Percentiles rank a stretch among this genome's conserved stretches.
These are phyloP conservation scores for Leptinotarsa haldemani DNA, from an alignment of 2,888 invertebrate genomes.

Conservation along the genomic window DNA sequence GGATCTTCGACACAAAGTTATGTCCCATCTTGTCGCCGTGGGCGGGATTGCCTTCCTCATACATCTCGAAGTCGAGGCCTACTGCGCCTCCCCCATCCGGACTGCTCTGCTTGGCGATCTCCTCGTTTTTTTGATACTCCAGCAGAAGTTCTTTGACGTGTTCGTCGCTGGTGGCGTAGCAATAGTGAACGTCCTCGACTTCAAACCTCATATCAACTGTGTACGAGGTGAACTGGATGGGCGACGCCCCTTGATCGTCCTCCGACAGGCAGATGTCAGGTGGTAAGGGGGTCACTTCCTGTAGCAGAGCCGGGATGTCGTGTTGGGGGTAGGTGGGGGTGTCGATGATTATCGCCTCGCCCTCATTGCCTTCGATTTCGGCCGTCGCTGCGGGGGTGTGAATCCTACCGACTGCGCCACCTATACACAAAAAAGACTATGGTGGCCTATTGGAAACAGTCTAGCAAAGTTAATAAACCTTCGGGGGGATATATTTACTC, in stretches of 20 bases:
- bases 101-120: slow-evolving; percentile 48
- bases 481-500: too few relatives aligned
- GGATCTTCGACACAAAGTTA: slow-evolving; percentile 79
- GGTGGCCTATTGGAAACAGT: too few relatives aligned
- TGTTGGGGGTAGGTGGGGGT: slow-evolving; percentile 78
- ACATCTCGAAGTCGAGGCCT: slow-evolving; percentile 72
- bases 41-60: slow-evolving; percentile 82
- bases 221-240: slow-evolving; percentile 61
- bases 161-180: slow-evolving; percentile 50
- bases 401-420: slow-evolving; percentile 71
- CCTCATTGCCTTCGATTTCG: slow-evolving; percentile 86
- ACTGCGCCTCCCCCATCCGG: slow-evolving; percentile 49
- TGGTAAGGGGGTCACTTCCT: slow-evolving; percentile 72
- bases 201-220: slow-evolving; percentile 58
- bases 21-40: slow-evolving; percentile 89
- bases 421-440: slow-evolving; percentile 47
- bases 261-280: slow-evolving; percentile 61
- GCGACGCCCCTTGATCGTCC: slow-evolving; percentile 45
- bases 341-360: slow-evolving; percentile 81
- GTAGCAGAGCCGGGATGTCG: slow-evolving; percentile 78
- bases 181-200: slow-evolving; percentile 35
- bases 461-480: too few relatives aligned
- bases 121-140: slow-evolving; percentile 68
- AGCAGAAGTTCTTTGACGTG: slow-evolving; percentile 74
- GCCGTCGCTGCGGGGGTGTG: slow-evolving; percentile 76